These are phyloP conservation scores for Lutjanus erythropterus DNA, from an alignment of 2,113 vertebrate species.

Conservation along the genomic window DNA sequence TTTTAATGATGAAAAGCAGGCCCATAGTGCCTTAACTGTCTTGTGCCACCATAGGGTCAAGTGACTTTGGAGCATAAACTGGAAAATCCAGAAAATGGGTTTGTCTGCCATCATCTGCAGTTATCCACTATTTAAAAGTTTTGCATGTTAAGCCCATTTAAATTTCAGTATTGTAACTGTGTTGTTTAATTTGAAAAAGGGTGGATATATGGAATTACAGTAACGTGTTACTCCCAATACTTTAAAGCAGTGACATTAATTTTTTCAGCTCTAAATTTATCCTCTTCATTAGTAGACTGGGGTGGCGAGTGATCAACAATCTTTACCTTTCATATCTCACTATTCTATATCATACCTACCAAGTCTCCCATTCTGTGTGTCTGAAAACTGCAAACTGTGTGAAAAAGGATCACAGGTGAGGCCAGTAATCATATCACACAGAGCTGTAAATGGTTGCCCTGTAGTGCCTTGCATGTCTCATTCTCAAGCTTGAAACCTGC, in stretches of 20 bases:
- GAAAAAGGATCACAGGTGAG: background rate
- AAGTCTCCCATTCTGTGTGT: background rate
- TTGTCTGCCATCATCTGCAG: too few species aligned
- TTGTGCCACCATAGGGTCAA: too few species aligned
- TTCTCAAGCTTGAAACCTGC: conserved; percentile 23
- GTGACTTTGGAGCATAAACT: too few species aligned
- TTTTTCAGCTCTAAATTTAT: background rate
- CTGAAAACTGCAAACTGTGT: background rate
- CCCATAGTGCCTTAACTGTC: too few species aligned
- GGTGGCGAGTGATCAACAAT: background rate
- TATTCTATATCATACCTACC: background rate
- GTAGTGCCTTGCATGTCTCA: background rate
- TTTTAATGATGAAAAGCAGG: too few species aligned
- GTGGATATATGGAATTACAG: too few species aligned
- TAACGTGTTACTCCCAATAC: too few species aligned
- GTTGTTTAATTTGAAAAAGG: too few species aligned
- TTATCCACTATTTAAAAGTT: too few species aligned
- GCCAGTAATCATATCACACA: background rate
- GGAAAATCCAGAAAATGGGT: too few species aligned
- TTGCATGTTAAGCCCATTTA: too few species aligned
- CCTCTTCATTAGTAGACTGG: background rate
- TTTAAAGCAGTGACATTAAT: background rate
- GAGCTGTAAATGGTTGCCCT: conserved; percentile 3
- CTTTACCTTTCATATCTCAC: background rate
- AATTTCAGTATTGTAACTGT: too few species aligned